Conservation (phyloP, 2,797 vertebrate genomes). For the Lacerta viridis region DNA sequence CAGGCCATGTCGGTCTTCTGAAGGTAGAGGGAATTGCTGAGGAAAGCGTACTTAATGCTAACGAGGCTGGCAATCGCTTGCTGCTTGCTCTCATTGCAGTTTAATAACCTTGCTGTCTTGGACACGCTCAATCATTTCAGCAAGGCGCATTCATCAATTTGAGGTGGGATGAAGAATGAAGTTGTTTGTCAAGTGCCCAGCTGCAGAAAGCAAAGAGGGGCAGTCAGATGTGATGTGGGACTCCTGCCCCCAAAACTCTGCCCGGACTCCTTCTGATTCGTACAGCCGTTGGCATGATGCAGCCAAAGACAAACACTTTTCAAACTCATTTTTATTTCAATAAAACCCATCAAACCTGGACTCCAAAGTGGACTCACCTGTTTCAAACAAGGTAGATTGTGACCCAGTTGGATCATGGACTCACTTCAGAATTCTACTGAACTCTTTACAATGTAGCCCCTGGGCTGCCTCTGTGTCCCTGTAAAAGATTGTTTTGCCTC, state of each 20-base stretch:
- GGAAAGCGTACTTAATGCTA: slow-evolving; percentile 11
- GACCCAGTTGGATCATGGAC: too few relatives aligned
- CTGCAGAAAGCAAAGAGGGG: not conserved
- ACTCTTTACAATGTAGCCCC: too few relatives aligned
- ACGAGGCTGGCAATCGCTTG: not conserved
- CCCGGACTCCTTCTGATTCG: not conserved
- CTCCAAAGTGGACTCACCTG: too few relatives aligned
- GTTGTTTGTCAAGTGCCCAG: not conserved
- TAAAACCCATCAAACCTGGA: too few relatives aligned
- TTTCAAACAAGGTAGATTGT: too few relatives aligned
- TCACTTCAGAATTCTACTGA: too few relatives aligned
- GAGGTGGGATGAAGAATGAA: not conserved
- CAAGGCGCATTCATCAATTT: slow-evolving; percentile 16
- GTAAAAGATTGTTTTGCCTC: too few relatives aligned
- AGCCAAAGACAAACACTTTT: not conserved
- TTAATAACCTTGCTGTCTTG: slow-evolving; percentile 38
- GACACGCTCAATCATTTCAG: not conserved
- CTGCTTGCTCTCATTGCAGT: slow-evolving; percentile 11
- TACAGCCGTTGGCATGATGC: not conserved
- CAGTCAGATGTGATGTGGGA: too few relatives aligned
- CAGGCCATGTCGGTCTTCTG: not conserved
- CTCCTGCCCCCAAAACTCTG: not conserved
- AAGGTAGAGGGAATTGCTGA: slow-evolving; percentile 7
- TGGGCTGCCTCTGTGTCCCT: too few relatives aligned
- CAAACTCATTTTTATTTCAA: too few relatives aligned